Evolutionary conservation across 2,888 invertebrate species (phyloP).

Genomic region (Caenorhabditis japonica): DNA sequence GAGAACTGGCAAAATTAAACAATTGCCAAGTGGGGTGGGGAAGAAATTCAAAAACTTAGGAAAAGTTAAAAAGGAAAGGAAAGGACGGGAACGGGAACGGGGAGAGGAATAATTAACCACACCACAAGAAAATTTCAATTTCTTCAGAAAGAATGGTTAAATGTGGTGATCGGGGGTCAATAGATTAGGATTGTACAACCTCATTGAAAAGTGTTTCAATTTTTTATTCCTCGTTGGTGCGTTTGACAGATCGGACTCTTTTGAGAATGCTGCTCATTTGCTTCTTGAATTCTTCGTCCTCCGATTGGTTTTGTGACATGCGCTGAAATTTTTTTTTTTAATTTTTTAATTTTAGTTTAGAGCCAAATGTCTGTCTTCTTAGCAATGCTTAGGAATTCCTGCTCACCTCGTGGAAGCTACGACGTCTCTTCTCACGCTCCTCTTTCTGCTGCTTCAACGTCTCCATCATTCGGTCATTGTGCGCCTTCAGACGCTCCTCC

Average conservation of each 20-base stretch:
- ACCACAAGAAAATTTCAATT: neutral
- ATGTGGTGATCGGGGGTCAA: neutral
- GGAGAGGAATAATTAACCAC: too few species aligned
- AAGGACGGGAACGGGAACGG: too few species aligned
- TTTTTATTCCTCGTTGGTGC: constrained; percentile 29
- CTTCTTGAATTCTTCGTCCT: constrained; percentile 75
- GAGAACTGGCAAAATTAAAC: neutral
- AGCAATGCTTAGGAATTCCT: too few species aligned
- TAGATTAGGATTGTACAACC: constrained; percentile 36
- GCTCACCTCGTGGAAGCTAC: constrained; percentile 76
- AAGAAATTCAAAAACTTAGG: neutral
- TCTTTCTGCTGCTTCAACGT: constrained; percentile 73
- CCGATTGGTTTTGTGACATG: constrained; percentile 65
- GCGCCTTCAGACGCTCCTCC: constrained; percentile 63
- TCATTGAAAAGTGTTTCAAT: constrained; percentile 4
- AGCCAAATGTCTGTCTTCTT: constrained; percentile 17
- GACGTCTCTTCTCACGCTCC: constrained; percentile 75
- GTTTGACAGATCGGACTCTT: constrained; percentile 62
- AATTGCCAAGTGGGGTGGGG: neutral
- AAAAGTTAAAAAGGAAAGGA: neutral
- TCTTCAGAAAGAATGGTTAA: neutral
- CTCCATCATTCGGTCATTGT: constrained; percentile 73
- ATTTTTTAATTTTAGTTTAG: neutral
- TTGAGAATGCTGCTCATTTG: constrained; percentile 68
- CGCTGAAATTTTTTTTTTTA: constrained; percentile 27